Evolutionary conservation across 1,140 invertebrate genomes (phyloP).

Genomic region (Drosophila rhopaloa): DNA sequence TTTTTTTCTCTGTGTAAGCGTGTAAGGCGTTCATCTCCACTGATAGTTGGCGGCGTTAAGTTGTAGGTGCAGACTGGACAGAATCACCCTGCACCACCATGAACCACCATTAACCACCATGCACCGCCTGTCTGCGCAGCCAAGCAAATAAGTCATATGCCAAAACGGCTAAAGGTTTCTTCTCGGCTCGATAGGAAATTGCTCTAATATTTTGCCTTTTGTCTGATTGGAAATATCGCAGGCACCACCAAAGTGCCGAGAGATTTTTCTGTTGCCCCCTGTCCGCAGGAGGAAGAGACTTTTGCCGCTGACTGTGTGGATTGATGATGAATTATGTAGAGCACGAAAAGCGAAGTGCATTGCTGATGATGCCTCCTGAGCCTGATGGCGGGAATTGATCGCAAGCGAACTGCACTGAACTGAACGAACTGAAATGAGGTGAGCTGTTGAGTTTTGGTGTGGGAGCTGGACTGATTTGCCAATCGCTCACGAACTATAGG

Average conservation of each 20-base stretch:
- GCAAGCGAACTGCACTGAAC: constrained; percentile 13
- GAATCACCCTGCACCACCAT: constrained; percentile 35
- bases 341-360: constrained; percentile 80
- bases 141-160: constrained; percentile 78
- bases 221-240: constrained; percentile 74
- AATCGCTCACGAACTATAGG: constrained; percentile 65
- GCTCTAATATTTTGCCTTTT: constrained; percentile 78
- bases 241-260: constrained; percentile 14
- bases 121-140: constrained; percentile 11
- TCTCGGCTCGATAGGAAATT: constrained; percentile 66
- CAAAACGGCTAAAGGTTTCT: constrained; percentile 52
- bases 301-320: constrained; percentile 63
- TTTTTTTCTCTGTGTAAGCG: constrained; percentile 15
- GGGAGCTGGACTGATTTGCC: constrained; percentile 66
- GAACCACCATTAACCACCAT: neutral
- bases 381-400: constrained; percentile 41
- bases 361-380: constrained; percentile 43
- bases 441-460: constrained; percentile 48
- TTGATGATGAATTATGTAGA: constrained; percentile 84
- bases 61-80: constrained; percentile 80
- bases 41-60: constrained; percentile 71
- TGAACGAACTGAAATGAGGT: constrained; percentile 28
- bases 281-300: constrained; percentile 59
- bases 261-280: constrained; percentile 17
- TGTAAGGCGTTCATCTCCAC: constrained; percentile 40